Conservation (phyloP, 2,888 invertebrate genomes). For the Labia minor region DNA sequence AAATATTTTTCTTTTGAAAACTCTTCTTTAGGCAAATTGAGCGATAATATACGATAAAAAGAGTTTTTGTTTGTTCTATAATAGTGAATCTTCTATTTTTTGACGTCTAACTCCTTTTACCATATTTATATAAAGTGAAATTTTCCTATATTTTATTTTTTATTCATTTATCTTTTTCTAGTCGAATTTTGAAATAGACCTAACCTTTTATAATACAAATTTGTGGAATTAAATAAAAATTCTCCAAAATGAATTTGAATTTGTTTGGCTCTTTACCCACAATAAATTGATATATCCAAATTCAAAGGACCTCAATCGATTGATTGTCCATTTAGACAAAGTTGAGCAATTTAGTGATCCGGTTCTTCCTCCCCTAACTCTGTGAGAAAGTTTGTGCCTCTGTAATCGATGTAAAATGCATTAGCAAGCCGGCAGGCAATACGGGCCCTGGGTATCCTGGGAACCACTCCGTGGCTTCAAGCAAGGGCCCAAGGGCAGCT, state of each 20-base stretch:
- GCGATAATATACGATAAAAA: too few species aligned
- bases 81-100: too few species aligned
- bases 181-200: too few species aligned
- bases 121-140: too few species aligned
- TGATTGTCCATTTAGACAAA: constrained; percentile 13
- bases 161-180: too few species aligned
- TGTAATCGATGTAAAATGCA: constrained; percentile 13
- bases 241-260: not conserved
- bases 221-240: too few species aligned
- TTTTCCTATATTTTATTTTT: too few species aligned
- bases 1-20: too few species aligned
- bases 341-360: constrained; percentile 1
- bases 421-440: not conserved
- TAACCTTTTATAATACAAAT: too few species aligned
- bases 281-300: not conserved
- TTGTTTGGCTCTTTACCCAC: not conserved
- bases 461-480: not conserved
- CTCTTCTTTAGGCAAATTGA: too few species aligned
- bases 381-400: constrained; percentile 8
- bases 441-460: not conserved
- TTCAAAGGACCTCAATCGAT: not conserved
- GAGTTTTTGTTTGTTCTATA: too few species aligned
- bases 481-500: not conserved
- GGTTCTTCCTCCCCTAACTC: not conserved
- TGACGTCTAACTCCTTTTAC: too few species aligned